Base-by-base conservation (phyloP, 2,888 invertebrate genomes). In the Cantharis lateralis region DNA sequence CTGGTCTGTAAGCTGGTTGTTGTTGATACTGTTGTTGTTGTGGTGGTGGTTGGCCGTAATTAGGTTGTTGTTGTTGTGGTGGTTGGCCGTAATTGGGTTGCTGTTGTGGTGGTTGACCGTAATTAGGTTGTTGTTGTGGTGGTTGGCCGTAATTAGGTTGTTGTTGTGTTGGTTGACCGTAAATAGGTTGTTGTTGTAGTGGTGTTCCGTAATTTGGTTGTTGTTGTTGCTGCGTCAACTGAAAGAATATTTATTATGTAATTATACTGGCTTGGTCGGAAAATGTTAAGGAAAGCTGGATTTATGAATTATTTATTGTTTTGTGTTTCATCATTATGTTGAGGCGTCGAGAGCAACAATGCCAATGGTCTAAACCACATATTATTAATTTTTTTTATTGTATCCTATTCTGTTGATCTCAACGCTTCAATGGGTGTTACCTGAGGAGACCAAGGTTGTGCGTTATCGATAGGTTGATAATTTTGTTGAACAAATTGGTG, bases 1-100 rank as follows among this genome's bases (percentile, higher is more conserved):
- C 78, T 70, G 80, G 77, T 69, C 78, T 77, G 73, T 76, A 75
- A 80, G 82, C 81, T 80, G 83, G 80, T 79, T 82, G 82, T 75
- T 80, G 82, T 71, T 62, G 83, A 24, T 71, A 70, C 13, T 70
- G 68, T 61, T 64, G 26, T 64, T 64, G 71, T 70, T 68, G 26
- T 64, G 62, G 71, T 70, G 61, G 68, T 62, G 75, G 68, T n/a
- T 13, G 72, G 74, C 62, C 71, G n/a, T 10, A 15, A n/a, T 74
- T 62, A 24, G 28, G 62, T 74, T 71, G 77, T 62, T 75, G 72
- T 61, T 74, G 77, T 70, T 77, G 77, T n/a, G n/a, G n/a, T n/a
- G n/a, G n/a, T n/a, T n/a, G n/a, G n/a, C n/a, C n/a, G n/a, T n/a
- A n/a, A n/a, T n/a, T n/a, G n/a, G n/a, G n/a, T n/a, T 68, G 26